These are phyloP conservation scores for Labeo rohita DNA, from an alignment of 2,113 vertebrate species.

Conservation along the genomic window DNA sequence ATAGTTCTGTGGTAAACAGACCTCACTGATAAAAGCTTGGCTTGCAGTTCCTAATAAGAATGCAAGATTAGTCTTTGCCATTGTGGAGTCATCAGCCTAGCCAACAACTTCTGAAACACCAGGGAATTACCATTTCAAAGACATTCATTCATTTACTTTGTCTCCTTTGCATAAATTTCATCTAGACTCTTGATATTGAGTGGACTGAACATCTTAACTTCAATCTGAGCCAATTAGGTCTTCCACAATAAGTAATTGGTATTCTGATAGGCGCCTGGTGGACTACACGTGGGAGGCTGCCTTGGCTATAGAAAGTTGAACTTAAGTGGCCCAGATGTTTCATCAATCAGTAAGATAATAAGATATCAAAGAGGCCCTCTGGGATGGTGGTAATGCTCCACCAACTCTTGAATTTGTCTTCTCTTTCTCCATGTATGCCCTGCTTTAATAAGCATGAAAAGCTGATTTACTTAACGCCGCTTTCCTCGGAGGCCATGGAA, in stretches of 20 bases:
- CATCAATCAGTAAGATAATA: conserved; percentile 63
- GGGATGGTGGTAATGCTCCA: conserved; percentile 39
- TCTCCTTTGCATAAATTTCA: conserved; percentile 53
- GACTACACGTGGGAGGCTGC: conserved; percentile 50
- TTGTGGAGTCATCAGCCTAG: conserved; percentile 31
- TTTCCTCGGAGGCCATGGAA: conserved; percentile 50
- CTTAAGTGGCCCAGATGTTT: conserved; percentile 65
- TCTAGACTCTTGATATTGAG: conserved; percentile 52
- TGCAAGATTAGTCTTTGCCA: neutral
- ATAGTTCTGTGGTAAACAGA: neutral
- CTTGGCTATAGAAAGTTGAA: conserved; percentile 45
- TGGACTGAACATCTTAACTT: conserved; percentile 64
- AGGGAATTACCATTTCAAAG: conserved; percentile 68
- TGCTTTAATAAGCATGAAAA: conserved; percentile 52
- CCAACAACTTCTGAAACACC: conserved; percentile 49
- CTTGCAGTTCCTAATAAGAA: conserved; percentile 2
- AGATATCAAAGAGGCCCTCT: conserved; percentile 59
- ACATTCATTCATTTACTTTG: conserved; percentile 50
- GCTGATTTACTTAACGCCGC: conserved; percentile 54
- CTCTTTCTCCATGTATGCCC: conserved; percentile 6
- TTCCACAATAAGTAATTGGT: conserved; percentile 64
- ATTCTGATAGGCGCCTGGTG: conserved; percentile 54
- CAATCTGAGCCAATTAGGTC: conserved; percentile 66
- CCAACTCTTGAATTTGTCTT: conserved; percentile 41
- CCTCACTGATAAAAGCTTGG: neutral